Evolutionary conservation across 2,797 vertebrate genomes (phyloP).

Genomic region (Sebastes dallii): DNA sequence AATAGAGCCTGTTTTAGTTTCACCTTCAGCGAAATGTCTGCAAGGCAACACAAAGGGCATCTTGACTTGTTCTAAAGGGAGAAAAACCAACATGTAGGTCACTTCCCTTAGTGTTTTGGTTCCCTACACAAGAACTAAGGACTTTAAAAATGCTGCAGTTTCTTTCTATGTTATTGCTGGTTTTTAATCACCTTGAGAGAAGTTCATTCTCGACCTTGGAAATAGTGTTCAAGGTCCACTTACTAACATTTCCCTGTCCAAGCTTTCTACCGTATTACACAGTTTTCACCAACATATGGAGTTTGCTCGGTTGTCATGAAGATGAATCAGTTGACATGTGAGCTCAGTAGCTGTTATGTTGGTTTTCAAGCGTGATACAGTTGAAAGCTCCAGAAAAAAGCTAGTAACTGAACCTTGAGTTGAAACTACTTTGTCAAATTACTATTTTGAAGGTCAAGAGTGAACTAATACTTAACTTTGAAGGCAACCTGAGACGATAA

Average conservation of each 20-base stretch:
- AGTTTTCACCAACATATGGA: background rate
- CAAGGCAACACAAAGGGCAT: background rate
- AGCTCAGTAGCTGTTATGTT: background rate
- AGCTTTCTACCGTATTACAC: background rate
- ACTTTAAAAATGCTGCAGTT: background rate
- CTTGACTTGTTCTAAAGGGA: background rate
- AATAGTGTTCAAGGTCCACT: background rate
- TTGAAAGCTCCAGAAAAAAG: no score
- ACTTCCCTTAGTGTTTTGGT: background rate
- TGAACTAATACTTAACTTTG: background rate
- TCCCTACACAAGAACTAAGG: background rate
- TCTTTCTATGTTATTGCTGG: background rate
- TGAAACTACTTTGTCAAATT: background rate
- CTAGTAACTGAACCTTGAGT: no score
- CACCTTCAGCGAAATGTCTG: background rate
- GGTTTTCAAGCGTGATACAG: no score
- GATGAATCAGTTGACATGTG: background rate
- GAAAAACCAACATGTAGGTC: background rate
- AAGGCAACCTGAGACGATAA: background rate
- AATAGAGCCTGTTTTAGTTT: constrained; percentile 1
- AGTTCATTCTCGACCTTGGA: background rate
- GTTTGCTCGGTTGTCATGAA: background rate
- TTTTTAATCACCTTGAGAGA: background rate
- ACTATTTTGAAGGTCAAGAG: background rate
- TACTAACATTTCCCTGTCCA: background rate